Evolutionary conservation across 2,797 vertebrate species (phyloP), one percentile per base, ranked within the genome.

Genomic region (Pogonophryne albipinna): DNA sequence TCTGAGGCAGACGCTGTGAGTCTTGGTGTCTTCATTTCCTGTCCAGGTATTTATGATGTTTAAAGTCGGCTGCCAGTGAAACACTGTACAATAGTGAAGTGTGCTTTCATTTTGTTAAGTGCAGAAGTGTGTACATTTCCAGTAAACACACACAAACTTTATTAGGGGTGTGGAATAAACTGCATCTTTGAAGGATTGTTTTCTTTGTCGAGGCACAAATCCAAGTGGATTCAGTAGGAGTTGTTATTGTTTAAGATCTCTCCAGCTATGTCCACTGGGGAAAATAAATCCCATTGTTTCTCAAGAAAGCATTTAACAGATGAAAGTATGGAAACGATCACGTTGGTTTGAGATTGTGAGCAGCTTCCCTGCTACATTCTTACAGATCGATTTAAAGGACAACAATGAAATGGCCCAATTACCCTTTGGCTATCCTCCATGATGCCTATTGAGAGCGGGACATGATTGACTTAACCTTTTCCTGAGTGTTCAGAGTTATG

Each of bases 381-480:
- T 46, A 20, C 63, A 31, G 53, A 41, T 68, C 50, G 34, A 46
- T 69, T 70, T 58, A 79, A 79, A 80, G 78, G 65, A 78, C 76
- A 80, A 76, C 74, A 78, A 79, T 83, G 70, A 80, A 79, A 74
- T 42, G 62, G 49, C 46, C 76, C 73, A 71, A 71, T 88, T 87
- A 85, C 59, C 83, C 85, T 74, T 83, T 80, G 63, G 84, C 80
- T 71, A 15, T 84, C 85, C 86, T 78, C 78, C 76, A 73, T 49
- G 72, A 71, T 68, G 62, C 60, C 70, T 78, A 66, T 80, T 87
- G 79, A 79, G 52, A 88, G 66, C 27, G 1, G 23, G 70, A 73
- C 72, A 68, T 85, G 85, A 91, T 86, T 89, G 86, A 90, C 82
- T 85, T 91, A 86, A 91, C 92, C 90, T 94, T 92, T 92, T 68